These are phyloP conservation scores for Salticus scenicus DNA, from an alignment of 2,888 invertebrate genomes.

Conservation along the genomic window DNA sequence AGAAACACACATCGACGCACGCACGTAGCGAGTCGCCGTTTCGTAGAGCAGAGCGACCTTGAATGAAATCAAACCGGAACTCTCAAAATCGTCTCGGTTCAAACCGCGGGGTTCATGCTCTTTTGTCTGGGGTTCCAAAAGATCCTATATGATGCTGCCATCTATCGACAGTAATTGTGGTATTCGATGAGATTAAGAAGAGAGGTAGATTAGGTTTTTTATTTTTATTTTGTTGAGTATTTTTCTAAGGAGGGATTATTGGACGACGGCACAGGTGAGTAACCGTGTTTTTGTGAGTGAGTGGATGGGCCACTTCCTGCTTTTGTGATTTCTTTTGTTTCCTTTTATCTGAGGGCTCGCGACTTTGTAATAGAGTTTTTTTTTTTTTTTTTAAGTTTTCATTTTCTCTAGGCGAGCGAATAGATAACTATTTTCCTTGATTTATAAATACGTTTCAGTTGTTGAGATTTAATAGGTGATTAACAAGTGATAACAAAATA, in stretches of 20 bases:
- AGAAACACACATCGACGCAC: slow-evolving; percentile 25
- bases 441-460: too few species aligned
- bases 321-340: slow-evolving; percentile 64
- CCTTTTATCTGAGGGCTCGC: slow-evolving; percentile 28
- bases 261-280: slow-evolving; percentile 63
- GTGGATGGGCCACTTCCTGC: slow-evolving; percentile 54
- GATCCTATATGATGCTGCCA: slow-evolving; percentile 40
- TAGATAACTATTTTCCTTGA: too few species aligned
- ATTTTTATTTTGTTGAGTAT: slow-evolving; percentile 25
- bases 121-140: slow-evolving; percentile 33
- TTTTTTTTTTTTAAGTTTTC: slow-evolving; percentile 24
- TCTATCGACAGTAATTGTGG: slow-evolving; percentile 18
- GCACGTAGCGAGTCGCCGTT: slow-evolving; percentile 30
- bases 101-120: slow-evolving; percentile 59
- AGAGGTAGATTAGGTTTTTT: neutral
- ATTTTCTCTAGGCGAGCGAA: neutral
- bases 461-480: too few species aligned
- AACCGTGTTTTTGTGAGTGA: slow-evolving; percentile 57
- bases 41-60: slow-evolving; percentile 55
- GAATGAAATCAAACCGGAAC: slow-evolving; percentile 70
- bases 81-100: slow-evolving; percentile 56
- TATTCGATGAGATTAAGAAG: slow-evolving; percentile 14
- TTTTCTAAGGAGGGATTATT: slow-evolving; percentile 52
- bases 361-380: slow-evolving; percentile 30
- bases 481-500: too few species aligned